These are phyloP conservation scores for Molorchus minor DNA, from an alignment of 2,888 invertebrate genomes.

Conservation along the genomic window DNA sequence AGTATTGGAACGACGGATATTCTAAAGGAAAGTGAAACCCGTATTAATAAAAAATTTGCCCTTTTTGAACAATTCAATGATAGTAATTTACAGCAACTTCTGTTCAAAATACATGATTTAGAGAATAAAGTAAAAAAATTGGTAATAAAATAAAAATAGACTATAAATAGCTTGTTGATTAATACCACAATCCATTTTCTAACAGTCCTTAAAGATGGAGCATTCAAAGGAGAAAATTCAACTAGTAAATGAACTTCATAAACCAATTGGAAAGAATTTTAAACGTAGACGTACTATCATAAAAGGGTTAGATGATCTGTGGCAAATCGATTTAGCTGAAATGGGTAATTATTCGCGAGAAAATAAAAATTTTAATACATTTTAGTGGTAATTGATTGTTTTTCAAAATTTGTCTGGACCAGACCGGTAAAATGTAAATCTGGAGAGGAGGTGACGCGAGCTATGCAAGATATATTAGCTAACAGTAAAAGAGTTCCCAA, in stretches of 20 bases:
- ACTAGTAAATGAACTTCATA: neutral
- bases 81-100: no score
- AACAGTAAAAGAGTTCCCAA: neutral
- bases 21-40: no score
- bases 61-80: no score
- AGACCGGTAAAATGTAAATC: neutral
- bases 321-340: no score
- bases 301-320: neutral
- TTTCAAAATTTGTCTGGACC: neutral
- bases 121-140: neutral
- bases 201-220: neutral
- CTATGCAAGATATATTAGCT: neutral
- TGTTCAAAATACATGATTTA: neutral
- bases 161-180: no score
- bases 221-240: neutral
- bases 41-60: no score
- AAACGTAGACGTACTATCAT: neutral
- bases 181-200: no score
- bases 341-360: neutral
- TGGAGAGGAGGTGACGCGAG: neutral
- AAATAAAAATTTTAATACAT: neutral
- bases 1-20: no score
- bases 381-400: neutral
- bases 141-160: neutral
- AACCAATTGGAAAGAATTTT: neutral